Evolutionary conservation across 64 coral and sea anemone species (phyloP).

Genomic region (Stichodactyla helianthus): DNA sequence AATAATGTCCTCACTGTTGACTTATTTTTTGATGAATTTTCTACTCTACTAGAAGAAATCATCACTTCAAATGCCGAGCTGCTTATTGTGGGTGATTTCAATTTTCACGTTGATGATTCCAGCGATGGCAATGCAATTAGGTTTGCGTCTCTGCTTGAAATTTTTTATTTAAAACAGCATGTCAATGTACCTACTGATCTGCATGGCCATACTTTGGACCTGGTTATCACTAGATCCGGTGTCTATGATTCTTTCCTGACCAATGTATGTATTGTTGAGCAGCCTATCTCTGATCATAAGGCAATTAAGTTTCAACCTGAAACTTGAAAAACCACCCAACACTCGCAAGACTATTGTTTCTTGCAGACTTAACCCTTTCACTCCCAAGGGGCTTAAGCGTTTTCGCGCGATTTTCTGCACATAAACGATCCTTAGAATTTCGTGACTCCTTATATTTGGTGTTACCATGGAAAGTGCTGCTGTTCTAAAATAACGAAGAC

Average conservation of each 20-base stretch:
- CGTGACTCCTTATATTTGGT: no score
- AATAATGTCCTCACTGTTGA: neutral
- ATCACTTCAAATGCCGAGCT: neutral
- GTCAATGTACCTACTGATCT: neutral
- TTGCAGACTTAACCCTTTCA: neutral
- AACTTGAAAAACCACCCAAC: constrained; percentile 19
- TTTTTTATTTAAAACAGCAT: neutral
- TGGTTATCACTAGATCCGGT: constrained; percentile 1
- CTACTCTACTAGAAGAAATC: neutral
- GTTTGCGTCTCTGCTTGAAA: neutral
- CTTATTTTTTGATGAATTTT: neutral
- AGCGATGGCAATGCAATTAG: neutral
- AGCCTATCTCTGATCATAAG: constrained; percentile 28
- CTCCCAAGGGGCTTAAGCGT: no score
- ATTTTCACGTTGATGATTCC: neutral
- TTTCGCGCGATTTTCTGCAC: no score
- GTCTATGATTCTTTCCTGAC: neutral
- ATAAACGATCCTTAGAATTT: no score
- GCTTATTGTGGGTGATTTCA: constrained; percentile 1
- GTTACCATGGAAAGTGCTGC: no score
- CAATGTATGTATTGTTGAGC: neutral
- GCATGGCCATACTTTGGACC: constrained; percentile 17
- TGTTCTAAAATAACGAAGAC: no score
- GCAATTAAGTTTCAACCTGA: constrained; percentile 21
- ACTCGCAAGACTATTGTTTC: constrained; percentile 12